These are phyloP conservation scores for Struthidea cinerea DNA, from an alignment of 2,113 vertebrate genomes.

Conservation along the genomic window DNA sequence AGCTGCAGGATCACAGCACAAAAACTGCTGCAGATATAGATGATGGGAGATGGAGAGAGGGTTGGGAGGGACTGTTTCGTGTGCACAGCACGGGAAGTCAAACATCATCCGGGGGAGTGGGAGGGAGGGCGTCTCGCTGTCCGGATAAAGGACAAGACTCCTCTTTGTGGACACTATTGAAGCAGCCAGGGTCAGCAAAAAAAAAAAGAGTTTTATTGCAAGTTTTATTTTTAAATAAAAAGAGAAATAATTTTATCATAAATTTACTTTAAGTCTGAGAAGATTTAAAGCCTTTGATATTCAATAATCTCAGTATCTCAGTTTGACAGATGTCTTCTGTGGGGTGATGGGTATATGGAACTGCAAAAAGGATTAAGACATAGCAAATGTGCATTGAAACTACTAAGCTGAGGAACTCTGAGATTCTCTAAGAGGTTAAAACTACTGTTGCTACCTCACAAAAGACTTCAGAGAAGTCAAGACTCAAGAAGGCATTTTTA, in stretches of 20 bases:
- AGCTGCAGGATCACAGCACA: slow-evolving; percentile 38
- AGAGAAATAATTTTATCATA: background rate
- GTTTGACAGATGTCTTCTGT: background rate
- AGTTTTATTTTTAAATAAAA: background rate
- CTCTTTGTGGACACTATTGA: background rate
- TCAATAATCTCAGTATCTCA: background rate
- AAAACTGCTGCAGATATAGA: slow-evolving; percentile 31
- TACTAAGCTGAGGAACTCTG: background rate
- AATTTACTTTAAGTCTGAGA: background rate
- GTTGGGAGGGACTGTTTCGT: background rate
- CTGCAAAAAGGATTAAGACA: background rate
- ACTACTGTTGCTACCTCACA: background rate
- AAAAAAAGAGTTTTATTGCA: background rate
- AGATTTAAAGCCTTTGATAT: background rate
- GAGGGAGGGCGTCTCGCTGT: background rate
- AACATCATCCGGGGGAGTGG: background rate
- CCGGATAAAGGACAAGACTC: background rate
- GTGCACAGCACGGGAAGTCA: background rate
- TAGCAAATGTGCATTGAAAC: background rate
- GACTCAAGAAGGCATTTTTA: background rate
- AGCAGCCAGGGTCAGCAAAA: background rate
- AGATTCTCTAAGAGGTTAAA: background rate
- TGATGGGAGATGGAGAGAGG: background rate
- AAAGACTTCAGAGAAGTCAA: background rate
- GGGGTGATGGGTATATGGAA: background rate